Percentiles rank a stretch among this genome's conserved stretches.
Evolutionary conservation across 2,888 invertebrate genomes (phyloP).

Genomic region (Stegophylla sp.): DNA sequence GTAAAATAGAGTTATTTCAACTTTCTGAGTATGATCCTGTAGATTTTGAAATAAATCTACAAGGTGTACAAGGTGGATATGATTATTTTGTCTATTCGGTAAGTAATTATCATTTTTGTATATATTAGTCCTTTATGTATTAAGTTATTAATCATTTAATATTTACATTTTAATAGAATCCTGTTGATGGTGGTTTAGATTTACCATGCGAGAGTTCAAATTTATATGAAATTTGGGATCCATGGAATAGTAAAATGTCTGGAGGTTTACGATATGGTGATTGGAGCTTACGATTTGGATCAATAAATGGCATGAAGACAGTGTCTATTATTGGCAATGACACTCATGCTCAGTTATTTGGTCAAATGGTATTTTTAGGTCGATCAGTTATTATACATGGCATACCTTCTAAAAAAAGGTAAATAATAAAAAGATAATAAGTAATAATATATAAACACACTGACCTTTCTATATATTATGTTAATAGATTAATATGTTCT

Average conservation of each 20-base stretch:
- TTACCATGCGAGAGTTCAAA: constrained; percentile 87
- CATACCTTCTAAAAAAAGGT: constrained; percentile 54
- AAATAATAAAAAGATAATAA: not conserved
- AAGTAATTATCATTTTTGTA: constrained; percentile 62
- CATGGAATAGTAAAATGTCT: constrained; percentile 72
- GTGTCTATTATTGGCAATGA: constrained; percentile 73
- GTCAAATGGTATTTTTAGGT: constrained; percentile 81
- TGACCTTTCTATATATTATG: not conserved
- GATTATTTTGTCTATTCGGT: constrained; percentile 86
- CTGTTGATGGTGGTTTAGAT: constrained; percentile 81
- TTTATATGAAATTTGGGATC: constrained; percentile 87
- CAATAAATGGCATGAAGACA: constrained; percentile 72
- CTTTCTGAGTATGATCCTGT: constrained; percentile 85
- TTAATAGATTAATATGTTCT: constrained; percentile 79
- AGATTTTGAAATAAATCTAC: constrained; percentile 78
- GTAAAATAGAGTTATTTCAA: constrained; percentile 82
- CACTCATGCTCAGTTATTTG: constrained; percentile 80
- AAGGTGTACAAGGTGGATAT: constrained; percentile 73
- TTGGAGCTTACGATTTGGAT: constrained; percentile 84
- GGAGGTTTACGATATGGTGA: constrained; percentile 89
- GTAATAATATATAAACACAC: too few relatives aligned
- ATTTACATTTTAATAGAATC: constrained; percentile 69
- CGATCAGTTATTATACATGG: constrained; percentile 82
- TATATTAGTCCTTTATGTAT: not conserved
- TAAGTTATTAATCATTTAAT: not conserved